These are phyloP conservation scores for Perdita meconis DNA, from an alignment of 2,888 invertebrate species.

Conservation along the genomic window DNA sequence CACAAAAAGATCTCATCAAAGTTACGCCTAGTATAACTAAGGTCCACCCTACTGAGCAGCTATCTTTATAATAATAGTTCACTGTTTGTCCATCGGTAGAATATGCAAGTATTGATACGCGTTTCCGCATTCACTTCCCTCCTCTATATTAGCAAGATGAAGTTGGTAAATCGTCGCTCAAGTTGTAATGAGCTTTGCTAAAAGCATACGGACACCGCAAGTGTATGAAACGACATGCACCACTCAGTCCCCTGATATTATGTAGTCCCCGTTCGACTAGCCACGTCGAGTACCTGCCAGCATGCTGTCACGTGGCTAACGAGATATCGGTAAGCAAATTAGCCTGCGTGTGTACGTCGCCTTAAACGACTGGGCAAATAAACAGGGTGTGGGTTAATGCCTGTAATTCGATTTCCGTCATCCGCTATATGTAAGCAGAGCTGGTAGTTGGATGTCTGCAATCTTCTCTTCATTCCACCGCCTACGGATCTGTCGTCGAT, in stretches of 20 bases:
- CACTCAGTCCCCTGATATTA: background rate
- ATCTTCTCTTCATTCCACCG: background rate
- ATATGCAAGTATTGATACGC: no score
- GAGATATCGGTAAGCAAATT: constrained; percentile 80
- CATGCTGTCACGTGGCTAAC: constrained; percentile 66
- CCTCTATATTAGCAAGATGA: background rate
- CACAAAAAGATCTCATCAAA: no score
- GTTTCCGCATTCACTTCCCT: background rate
- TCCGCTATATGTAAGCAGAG: constrained; percentile 73
- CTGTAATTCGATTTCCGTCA: constrained; percentile 76
- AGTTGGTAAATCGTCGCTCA: background rate
- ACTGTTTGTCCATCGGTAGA: no score
- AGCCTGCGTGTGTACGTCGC: constrained; percentile 47
- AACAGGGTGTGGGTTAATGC: constrained; percentile 78
- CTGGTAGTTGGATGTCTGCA: background rate
- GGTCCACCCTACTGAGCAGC: no score
- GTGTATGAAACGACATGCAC: background rate
- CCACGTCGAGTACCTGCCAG: background rate
- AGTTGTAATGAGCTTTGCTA: background rate
- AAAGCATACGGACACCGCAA: background rate
- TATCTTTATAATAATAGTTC: no score
- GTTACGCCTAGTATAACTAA: no score
- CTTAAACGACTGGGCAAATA: constrained; percentile 44
- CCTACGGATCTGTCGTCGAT: background rate
- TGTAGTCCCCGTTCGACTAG: background rate